Conservation (phyloP, 2,113 vertebrate species). For the Carollia perspicillata region DNA sequence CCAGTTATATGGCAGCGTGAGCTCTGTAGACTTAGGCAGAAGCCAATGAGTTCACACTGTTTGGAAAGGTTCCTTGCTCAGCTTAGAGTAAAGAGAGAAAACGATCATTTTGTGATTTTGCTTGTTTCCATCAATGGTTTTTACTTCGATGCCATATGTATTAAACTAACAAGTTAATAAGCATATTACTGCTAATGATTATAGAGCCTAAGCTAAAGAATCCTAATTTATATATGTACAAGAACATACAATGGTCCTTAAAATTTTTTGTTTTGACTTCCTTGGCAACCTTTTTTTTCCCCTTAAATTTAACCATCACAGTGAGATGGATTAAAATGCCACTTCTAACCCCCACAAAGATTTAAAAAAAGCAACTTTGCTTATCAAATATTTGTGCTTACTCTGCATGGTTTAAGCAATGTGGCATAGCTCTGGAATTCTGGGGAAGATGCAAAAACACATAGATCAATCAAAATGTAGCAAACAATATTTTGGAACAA, state of each 20-base stretch:
- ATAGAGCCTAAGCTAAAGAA: constrained; percentile 2
- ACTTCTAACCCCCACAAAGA: constrained; percentile 33
- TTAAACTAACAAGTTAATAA: constrained; percentile 54
- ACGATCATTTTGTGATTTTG: constrained; percentile 73
- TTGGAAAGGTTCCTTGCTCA: constrained; percentile 71
- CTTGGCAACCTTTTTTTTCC: not conserved
- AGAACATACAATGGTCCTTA: not conserved
- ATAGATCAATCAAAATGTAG: constrained; percentile 52
- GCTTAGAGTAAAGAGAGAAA: constrained; percentile 68
- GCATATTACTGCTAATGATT: constrained; percentile 49
- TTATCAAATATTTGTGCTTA: constrained; percentile 51
- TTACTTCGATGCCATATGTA: constrained; percentile 52
- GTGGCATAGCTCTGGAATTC: not conserved
- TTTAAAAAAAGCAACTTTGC: not conserved
- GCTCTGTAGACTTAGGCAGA: constrained; percentile 52
- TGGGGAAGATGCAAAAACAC: constrained; percentile 19
- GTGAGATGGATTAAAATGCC: not conserved
- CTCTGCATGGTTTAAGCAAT: constrained; percentile 5
- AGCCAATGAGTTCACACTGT: constrained; percentile 66
- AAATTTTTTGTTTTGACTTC: not conserved
- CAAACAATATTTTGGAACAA: constrained; percentile 60
- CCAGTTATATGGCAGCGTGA: constrained; percentile 64
- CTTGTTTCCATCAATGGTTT: constrained; percentile 72
- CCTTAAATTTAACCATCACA: not conserved
- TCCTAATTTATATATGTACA: not conserved